These are phyloP conservation scores for Lepidochitona cinerea DNA, from an alignment of 2,888 invertebrate species.

Conservation along the genomic window DNA sequence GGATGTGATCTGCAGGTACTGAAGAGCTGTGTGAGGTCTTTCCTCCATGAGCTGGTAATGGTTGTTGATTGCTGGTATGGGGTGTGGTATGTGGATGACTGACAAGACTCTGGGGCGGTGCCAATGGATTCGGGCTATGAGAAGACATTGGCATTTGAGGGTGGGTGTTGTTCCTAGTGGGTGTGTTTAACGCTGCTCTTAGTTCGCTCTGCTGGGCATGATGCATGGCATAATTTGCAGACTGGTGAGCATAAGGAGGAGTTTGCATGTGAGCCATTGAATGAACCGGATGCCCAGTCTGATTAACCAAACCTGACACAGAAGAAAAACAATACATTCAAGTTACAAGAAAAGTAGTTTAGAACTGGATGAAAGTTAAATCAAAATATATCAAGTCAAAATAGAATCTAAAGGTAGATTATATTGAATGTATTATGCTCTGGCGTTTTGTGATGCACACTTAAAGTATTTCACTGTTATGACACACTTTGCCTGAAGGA, in stretches of 20 bases:
- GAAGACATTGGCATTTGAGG: slow-evolving; percentile 5
- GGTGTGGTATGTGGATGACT: background rate
- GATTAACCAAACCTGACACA: background rate
- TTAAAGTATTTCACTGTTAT: no score
- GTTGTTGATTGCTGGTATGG: background rate
- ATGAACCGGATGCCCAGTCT: background rate
- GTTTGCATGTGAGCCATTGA: background rate
- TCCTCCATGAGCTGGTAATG: background rate
- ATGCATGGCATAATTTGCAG: background rate
- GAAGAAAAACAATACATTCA: no score
- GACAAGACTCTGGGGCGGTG: background rate
- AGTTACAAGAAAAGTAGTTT: no score
- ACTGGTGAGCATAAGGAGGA: background rate
- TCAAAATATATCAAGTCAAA: no score
- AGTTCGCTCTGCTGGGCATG: slow-evolving; percentile 25
- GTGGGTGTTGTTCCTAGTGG: slow-evolving; percentile 10
- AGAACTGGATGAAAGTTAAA: no score
- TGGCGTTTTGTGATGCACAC: no score
- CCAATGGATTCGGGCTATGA: background rate
- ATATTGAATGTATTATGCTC: no score
- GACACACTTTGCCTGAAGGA: no score
- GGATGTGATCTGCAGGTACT: background rate
- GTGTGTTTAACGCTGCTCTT: slow-evolving; percentile 37
- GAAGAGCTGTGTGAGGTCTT: background rate
- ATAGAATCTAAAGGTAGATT: no score